Evolutionary conservation across 2,113 vertebrate species (phyloP).

Genomic region (Ariopsis seemanni): DNA sequence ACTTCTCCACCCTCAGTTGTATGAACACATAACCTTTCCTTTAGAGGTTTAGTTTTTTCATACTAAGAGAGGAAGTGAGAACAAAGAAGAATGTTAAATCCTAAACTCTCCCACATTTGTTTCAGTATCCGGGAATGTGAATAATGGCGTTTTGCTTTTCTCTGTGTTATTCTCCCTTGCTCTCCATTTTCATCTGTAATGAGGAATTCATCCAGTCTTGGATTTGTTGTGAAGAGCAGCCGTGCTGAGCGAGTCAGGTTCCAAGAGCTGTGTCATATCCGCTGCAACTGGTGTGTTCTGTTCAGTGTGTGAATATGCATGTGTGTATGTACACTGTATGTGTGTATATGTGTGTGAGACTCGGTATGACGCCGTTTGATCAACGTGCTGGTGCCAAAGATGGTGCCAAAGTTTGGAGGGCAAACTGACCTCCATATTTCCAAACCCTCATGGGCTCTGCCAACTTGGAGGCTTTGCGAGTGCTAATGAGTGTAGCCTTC

Average conservation of each 20-base stretch:
- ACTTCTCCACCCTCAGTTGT: neutral
- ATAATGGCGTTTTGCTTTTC: conserved; percentile 15
- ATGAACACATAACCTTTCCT: neutral
- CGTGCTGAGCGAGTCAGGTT: conserved; percentile 55
- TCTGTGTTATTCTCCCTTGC: neutral
- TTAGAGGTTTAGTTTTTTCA: conserved; percentile 8
- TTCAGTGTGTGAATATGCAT: conserved; percentile 2
- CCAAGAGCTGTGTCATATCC: conserved; percentile 59
- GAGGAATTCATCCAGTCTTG: conserved; percentile 32
- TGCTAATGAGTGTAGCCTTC: conserved; percentile 45
- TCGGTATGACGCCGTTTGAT: conserved; percentile 40
- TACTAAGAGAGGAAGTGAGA: conserved; percentile 28
- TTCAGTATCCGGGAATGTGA: conserved; percentile 13
- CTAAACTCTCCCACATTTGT: conserved; percentile 25
- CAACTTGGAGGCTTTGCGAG: conserved; percentile 51
- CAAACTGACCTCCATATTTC: conserved; percentile 65
- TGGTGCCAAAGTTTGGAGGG: conserved; percentile 66
- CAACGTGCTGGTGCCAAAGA: conserved; percentile 58
- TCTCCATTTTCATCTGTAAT: conserved; percentile 22
- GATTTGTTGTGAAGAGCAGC: conserved; percentile 27
- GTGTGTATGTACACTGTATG: neutral
- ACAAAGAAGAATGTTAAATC: conserved; percentile 6
- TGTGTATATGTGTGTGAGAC: conserved; percentile 7
- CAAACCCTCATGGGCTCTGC: conserved; percentile 48
- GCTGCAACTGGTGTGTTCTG: conserved; percentile 42